Evolutionary conservation across 2,888 invertebrate genomes (phyloP).

Genomic region (Zygogramma bicolorata): DNA sequence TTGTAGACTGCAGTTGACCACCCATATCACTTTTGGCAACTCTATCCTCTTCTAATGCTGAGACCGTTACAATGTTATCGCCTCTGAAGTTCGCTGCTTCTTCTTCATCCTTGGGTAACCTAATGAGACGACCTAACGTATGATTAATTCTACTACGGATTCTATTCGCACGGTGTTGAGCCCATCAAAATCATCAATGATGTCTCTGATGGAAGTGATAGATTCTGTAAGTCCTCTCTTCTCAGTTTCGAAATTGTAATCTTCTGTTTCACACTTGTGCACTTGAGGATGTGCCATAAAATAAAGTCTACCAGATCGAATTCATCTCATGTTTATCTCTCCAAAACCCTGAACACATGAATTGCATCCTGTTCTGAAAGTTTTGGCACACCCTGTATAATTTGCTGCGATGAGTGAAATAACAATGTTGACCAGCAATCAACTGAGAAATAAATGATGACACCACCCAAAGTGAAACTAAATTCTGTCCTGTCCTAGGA

Average conservation of each 20-base stretch:
- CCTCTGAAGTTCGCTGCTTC: not conserved
- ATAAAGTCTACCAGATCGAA: too few relatives aligned
- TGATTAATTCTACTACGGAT: constrained; percentile 9
- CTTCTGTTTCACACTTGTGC: too few relatives aligned
- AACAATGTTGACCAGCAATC: too few relatives aligned
- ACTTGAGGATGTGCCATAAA: too few relatives aligned
- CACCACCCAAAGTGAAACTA: too few relatives aligned
- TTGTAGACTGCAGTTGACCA: not conserved
- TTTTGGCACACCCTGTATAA: too few relatives aligned
- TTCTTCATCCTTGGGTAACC: not conserved
- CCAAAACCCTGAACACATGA: too few relatives aligned
- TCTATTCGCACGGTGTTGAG: not conserved
- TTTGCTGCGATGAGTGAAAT: too few relatives aligned
- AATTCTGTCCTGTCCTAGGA: too few relatives aligned
- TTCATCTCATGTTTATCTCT: too few relatives aligned
- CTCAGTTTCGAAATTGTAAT: not conserved
- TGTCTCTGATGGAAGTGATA: constrained; percentile 6
- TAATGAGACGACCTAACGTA: not conserved
- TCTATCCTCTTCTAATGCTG: not conserved
- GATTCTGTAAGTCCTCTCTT: constrained; percentile 15
- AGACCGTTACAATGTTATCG: constrained; percentile 5
- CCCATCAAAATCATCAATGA: constrained; percentile 21
- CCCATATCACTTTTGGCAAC: not conserved
- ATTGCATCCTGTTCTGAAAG: too few relatives aligned
- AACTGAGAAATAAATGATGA: too few relatives aligned